Base-by-base conservation (phyloP, 1,140 invertebrate species). In the Macrosteles quadrilineatus region DNA sequence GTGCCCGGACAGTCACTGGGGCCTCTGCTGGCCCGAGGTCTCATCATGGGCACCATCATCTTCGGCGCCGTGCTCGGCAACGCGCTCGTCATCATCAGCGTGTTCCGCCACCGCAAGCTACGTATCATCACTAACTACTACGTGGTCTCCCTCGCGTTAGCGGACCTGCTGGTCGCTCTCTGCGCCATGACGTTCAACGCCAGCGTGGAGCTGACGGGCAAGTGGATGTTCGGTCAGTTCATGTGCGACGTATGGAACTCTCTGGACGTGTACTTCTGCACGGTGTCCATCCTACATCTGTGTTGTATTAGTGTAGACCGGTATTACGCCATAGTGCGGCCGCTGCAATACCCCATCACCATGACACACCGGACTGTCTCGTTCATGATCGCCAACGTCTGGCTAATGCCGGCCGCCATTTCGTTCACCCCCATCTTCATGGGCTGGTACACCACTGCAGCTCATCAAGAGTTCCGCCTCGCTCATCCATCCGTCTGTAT, bases 171-270 rank as follows among this genome's bases (percentile, higher is more conserved):
- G 23, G 96, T 98, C 9, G 95, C 95, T 2, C 82, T 96, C 23
- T 92, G 95, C 76, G 93, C 93, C 30, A 96, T 95, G 96, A 95
- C 92, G n/a, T 98, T 98, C 81, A 98, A 97, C 81, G 93, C 94
- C 23, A 92, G 90, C 75, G 87, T 94, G 6, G 91, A 94, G 77
- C 78, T 96, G 2, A 91, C 89, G 27, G 88, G 88, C 32, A 81
- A 81, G 71, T 98, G 96, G 96, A 80, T 94, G 67, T 97, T 98
- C 78, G 92, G 93, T 0, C 85, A 88, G 75, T 85, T 91, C 72
- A 91, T 97, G 87, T 98, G 96, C 85, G 93, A 97, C 82, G 85
- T 97, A 71, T 98, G 94, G 87, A 97, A 96, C 80, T 94, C 94
- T 17, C 85, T 97, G 73, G 96, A 98, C 79, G 96, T 98, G 3